Base-by-base conservation (phyloP, 1,140 invertebrate genomes). In the Cotesia glomerata region DNA sequence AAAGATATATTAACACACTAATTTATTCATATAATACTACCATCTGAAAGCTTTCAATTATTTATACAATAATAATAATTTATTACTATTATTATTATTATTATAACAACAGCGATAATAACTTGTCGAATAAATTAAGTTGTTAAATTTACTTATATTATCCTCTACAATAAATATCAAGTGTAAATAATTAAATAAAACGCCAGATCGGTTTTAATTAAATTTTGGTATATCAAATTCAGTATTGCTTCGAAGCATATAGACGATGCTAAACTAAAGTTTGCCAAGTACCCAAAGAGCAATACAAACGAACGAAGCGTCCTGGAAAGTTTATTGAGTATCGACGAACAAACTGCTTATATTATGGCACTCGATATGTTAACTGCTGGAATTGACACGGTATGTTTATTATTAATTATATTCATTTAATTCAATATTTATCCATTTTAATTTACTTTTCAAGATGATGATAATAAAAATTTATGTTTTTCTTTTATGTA, bases 361-460 rank as follows among this genome's bases (percentile, higher is more conserved):
- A 86, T 90, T 2, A 92, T 95, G 89, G 90, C 91, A 3, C 87
- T 90, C 71, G 93, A 95, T 80, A 91, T 93, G 89, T 72, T 95
- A 26, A 88, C 93, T 68, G 93, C 92, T 14, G 93, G 93, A 61
- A 89, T 94, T 35, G 93, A 95, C 84, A 95, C 93, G 75, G 92
- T 93, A 85, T 86, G 79, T 78, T 45, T 56, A 51, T 49, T 63
- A 36, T 61, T 67, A 52, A 52, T 58, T 66, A 9, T 51, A n/a
- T n/a, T n/a, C n/a, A n/a, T 76, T 34, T 64, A 13, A 62, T 14
- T 51, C 54, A 74, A 56, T 69, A 52, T 61, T 35, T 5, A 18
- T 39, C 49, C 51, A 56, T 18, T 49, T 14, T 14, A 2, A 58
- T 18, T 68, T 52, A 39, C 32, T 62, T 26, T 26, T 26, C n/a